Evolutionary conservation across 2,113 vertebrate species (phyloP), one percentile per base, ranked within the genome.

Genomic region (Pterocles burchelli): DNA sequence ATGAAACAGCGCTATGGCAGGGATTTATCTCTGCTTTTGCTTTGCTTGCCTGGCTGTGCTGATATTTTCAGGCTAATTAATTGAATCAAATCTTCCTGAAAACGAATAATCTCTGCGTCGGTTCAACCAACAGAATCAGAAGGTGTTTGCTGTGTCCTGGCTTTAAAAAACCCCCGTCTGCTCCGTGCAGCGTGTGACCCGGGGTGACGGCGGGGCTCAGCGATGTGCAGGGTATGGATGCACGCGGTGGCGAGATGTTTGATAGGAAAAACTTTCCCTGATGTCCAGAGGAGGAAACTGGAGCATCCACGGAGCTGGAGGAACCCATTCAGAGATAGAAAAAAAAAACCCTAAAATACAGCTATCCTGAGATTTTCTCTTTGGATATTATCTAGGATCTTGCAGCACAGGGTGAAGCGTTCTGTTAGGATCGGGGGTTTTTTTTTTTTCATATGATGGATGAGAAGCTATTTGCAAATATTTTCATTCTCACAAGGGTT

Each of bases 11-110:
- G 4, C 89, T n/a, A 7, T 94, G 95, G 94, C 77, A 90, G 89
- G 98, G 98, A 97, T 98, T 98, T 98, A 98, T 98, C 97, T 98
- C 96, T 97, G 96, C 41, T 93, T 97, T 97, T 93, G 70, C 93
- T 97, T 97, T 48, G 85, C 97, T 85, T 54, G 96, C 97, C 97
- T 97, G 98, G 96, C 95, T 95, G 66, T 90, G 96, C 97, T 94
- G 97, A 96, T 98, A 97, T 96, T 97, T 96, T 79, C 71, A 62
- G 93, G 94, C 94, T 98, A 98, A 98, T 97, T 98, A 97, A 97
- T 97, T 96, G 97, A 96, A 97, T 97, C 89, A 96, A 95, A 97
- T 97, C 93, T 90, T 87, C 92, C 87, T 75, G 95, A 94, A 97
- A 97, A 97, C 87, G 62, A 93, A 97, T 97, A 91, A 97, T 97